Base-by-base conservation (phyloP, 2,888 invertebrate genomes). In the Schizaphis graminum region DNA sequence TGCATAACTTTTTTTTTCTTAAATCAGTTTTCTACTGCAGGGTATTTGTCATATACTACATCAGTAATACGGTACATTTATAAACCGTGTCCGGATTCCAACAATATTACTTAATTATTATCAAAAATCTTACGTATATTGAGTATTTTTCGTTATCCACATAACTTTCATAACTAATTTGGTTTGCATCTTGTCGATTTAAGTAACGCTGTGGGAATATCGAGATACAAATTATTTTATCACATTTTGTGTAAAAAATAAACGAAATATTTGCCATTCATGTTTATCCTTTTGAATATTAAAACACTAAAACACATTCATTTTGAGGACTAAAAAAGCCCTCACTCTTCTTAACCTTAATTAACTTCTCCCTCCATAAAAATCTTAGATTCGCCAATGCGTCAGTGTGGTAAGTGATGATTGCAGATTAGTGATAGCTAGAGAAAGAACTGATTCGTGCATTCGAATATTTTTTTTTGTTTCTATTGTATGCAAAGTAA, bases 141-240 rank as follows among this genome's bases (percentile, higher is more conserved):
- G 92, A 88, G 77, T 28, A 88, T 53, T 88, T 92, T 26, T 77
- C 92, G 88, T 77, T 92, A 88, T 92, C 88, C 88, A 89, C 88
- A 28, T 92, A 92, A 92, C 67, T 92, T 57, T 92, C 88, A 47
- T 92, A 92, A 89, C 92, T 92, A 92, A 92, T 92, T 49, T 92
- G 92, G 56, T 92, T 92, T 26, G 92, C 92, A 24, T 92, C 92
- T 56, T 92, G 67, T 49, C 92, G 92, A 56, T 92, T 92, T 92
- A 92, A 88, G 86, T 86, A 86, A 89, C 67, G 92, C 41, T 89
- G 92, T 92, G 41, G 35, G 67, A 86, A 44, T 67, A 57, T 47
- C 10, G 47, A 61, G 28, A 92, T 41, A 26, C n/a, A 77, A 24
- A 77, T 35, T 87, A n/a, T 49, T 44, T n/a, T 86, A 7, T 86